phyloP scores from a whole-genome alignment of 2,888 invertebrate species.

The Atethmia centrago region DNA sequence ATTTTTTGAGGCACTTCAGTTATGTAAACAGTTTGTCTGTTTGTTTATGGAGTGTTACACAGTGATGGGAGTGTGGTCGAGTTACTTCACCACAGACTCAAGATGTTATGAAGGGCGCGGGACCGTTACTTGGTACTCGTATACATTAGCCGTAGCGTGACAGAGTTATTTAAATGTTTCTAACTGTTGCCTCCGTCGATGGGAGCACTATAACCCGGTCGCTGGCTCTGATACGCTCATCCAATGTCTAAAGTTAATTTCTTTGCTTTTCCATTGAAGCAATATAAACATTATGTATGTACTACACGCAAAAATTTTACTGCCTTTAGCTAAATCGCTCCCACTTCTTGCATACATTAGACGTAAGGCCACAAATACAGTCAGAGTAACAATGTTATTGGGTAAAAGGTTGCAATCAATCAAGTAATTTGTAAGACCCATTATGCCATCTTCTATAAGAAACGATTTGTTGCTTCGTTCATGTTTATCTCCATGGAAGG shows the following conservation, averaged over 20 bases:
- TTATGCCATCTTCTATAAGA: conserved; percentile 44
- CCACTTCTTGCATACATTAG: conserved; percentile 2
- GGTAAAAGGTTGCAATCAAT: conserved; percentile 53
- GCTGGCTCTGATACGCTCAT: conserved; percentile 71
- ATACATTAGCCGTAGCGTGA: conserved; percentile 82
- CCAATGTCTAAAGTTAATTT: conserved; percentile 59
- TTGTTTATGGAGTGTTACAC: conserved; percentile 75
- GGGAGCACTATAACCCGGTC: conserved; percentile 80
- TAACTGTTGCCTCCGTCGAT: conserved; percentile 81
- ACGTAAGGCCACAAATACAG: conserved; percentile 11
- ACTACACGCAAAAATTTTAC: conserved; percentile 30
- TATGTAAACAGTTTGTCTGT: conserved; percentile 76
- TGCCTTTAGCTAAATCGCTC: conserved; percentile 15
- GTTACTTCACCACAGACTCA: conserved; percentile 61
- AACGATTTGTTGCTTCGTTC: conserved; percentile 19
- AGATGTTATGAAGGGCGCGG: conserved; percentile 83
- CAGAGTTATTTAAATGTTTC: conserved; percentile 86
- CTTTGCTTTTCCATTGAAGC: conserved; percentile 48
- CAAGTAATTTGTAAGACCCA: conserved; percentile 37
- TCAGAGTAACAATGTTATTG: conserved; percentile 12
- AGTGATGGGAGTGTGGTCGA: conserved; percentile 68
- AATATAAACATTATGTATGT: conserved; percentile 35
- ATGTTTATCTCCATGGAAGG: conserved; percentile 23
- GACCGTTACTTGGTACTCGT: conserved; percentile 83
- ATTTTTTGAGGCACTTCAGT: conserved; percentile 71